A percentile compares a stretch with the other conserved stretches of the same genome.
Conservation (phyloP, 2,113 vertebrate genomes). For the Ammospiza caudacuta region DNA sequence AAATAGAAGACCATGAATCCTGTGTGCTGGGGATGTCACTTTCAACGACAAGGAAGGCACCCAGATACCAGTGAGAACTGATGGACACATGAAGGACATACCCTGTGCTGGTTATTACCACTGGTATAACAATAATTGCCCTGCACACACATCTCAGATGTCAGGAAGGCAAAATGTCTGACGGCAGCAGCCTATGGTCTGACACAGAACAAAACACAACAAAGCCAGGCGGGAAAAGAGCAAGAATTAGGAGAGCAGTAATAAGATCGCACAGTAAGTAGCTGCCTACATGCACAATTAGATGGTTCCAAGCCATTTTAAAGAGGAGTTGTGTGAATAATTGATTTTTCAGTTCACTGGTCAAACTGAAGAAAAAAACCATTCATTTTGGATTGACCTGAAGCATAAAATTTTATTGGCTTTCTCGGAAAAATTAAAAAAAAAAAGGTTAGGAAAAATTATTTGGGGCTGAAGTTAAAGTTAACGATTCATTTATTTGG, state of each 20-base stretch:
- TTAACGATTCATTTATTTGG: background rate
- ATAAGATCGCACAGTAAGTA: background rate
- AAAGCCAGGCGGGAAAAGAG: background rate
- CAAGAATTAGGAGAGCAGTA: background rate
- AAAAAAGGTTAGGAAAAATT: background rate
- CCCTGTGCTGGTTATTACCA: background rate
- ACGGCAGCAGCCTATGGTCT: background rate
- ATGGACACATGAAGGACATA: rapidly evolving
- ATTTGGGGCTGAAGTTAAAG: background rate
- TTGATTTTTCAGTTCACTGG: slow-evolving; percentile 47
- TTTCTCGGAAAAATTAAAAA: slow-evolving; percentile 3
- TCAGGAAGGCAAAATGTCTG: background rate
- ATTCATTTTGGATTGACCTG: background rate
- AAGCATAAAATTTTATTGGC: slow-evolving; percentile 39
- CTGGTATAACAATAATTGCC: background rate
- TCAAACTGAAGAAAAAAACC: slow-evolving; percentile 15
- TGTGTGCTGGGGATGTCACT: background rate
- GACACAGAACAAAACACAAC: background rate
- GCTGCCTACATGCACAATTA: slow-evolving; percentile 20
- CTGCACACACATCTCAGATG: background rate
- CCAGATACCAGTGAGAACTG: background rate
- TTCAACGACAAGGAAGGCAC: rapidly evolving
- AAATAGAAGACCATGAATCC: background rate
- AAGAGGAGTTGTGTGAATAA: slow-evolving; percentile 39
- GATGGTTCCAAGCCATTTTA: slow-evolving; percentile 20